These are phyloP conservation scores for Mustela nigripes DNA, from an alignment of 2,113 vertebrate genomes.

Conservation along the genomic window DNA sequence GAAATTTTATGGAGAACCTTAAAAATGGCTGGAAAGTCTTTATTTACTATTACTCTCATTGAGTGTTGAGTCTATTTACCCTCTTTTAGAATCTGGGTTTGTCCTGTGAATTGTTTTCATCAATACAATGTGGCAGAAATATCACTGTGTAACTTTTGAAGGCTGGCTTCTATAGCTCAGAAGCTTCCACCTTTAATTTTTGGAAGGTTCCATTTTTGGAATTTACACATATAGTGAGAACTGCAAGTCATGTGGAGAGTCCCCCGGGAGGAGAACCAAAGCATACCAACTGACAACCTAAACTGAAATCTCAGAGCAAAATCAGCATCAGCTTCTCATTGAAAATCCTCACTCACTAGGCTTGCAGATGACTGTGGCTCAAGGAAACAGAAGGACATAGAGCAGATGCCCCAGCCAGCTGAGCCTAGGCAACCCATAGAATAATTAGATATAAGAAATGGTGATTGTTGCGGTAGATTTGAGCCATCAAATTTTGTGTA, in stretches of 20 bases:
- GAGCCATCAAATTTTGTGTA: neutral
- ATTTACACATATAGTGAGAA: neutral
- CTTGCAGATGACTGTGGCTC: no score
- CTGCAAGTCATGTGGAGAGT: neutral
- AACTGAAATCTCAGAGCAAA: neutral
- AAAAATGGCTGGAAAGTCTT: neutral
- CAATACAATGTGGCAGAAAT: neutral
- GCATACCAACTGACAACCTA: neutral
- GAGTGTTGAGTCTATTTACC: neutral
- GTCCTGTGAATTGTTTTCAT: neutral
- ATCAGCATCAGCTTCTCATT: neutral
- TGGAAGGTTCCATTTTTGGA: neutral
- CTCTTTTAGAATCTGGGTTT: neutral
- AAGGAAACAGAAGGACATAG: neutral
- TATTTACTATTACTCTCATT: neutral
- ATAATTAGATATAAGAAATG: neutral
- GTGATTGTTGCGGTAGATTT: neutral
- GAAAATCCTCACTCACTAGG: neutral
- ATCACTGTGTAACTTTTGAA: neutral
- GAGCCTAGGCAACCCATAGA: neutral
- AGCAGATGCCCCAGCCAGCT: neutral
- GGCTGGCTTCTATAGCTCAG: neutral
- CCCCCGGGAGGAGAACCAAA: neutral
- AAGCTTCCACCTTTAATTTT: neutral
- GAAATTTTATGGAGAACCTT: neutral